Percentiles rank a stretch among this genome's conserved stretches.
These are phyloP conservation scores for Drosophila mojavensis DNA, from an alignment of 1,140 invertebrate species.

Conservation along the genomic window DNA sequence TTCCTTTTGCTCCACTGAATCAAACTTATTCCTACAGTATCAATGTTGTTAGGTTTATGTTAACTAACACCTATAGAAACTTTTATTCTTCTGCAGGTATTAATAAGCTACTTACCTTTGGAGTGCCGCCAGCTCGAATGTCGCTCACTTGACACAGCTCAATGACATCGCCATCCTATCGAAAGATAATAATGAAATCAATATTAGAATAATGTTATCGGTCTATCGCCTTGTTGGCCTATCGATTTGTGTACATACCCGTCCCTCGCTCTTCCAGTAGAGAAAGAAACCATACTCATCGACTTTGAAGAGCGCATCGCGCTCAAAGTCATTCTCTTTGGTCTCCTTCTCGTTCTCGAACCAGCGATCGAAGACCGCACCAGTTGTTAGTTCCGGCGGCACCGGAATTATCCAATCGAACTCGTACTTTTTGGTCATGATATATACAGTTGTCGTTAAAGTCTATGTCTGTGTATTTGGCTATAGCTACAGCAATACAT, in stretches of 20 bases:
- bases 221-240: background rate
- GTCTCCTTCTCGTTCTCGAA: constrained; percentile 97
- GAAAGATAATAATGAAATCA: constrained; percentile 39
- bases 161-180: constrained; percentile 97
- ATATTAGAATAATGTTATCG: background rate
- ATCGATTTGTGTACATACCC: constrained; percentile 86
- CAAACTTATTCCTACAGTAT: too few species aligned
- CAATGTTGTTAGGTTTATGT: too few species aligned
- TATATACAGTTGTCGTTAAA: constrained; percentile 43
- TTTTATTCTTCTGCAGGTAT: background rate
- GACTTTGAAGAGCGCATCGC: constrained; percentile 95
- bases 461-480: constrained; percentile 16
- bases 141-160: constrained; percentile 99
- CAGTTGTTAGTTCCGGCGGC: constrained; percentile 93
- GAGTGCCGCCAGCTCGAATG: constrained; percentile 94
- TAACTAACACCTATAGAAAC: background rate
- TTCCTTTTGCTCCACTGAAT: too few species aligned
- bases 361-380: constrained; percentile 95
- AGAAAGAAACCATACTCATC: constrained; percentile 99
- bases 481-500: constrained; percentile 29
- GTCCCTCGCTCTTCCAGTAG: constrained; percentile 98
- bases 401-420: constrained; percentile 99
- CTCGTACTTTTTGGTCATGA: constrained; percentile 98
- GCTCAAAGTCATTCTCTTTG: constrained; percentile 89
- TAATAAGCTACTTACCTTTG: constrained; percentile 88